These are phyloP conservation scores for Galaxea fascicularis DNA, from an alignment of 92 coral and sea anemone genomes.

Conservation along the genomic window DNA sequence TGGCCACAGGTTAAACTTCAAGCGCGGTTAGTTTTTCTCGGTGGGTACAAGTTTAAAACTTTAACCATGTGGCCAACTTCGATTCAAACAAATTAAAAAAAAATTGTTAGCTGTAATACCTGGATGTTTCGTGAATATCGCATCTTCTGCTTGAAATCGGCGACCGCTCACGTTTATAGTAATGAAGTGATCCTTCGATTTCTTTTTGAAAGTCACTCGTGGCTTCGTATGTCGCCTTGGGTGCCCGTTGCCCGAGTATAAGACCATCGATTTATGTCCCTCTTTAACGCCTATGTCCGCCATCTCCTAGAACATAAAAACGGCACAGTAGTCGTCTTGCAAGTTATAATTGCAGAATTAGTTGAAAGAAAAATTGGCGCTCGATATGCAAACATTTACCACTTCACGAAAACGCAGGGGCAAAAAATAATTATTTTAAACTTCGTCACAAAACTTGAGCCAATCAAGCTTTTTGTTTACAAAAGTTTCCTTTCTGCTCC, in stretches of 20 bases:
- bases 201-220: slow-evolving; percentile 26
- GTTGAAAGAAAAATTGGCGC: not conserved
- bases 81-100: not conserved
- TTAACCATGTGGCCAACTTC: not conserved
- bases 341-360: not conserved
- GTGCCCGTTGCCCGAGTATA: not conserved
- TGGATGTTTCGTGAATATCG: slow-evolving; percentile 86
- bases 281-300: slow-evolving; percentile 12
- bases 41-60: not conserved
- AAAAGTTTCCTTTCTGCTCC: slow-evolving; percentile 4
- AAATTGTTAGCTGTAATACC: slow-evolving; percentile 41
- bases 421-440: not conserved
- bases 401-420: not conserved
- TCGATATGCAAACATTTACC: not conserved
- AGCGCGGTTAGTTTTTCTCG: not conserved
- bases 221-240: not conserved
- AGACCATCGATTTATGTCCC: not conserved
- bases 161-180: slow-evolving; percentile 96
- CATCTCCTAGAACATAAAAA: slow-evolving; percentile 17
- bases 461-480: slow-evolving; percentile 6
- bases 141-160: slow-evolving; percentile 74
- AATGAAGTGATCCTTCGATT: slow-evolving; percentile 41
- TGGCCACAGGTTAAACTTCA: not conserved
- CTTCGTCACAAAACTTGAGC: slow-evolving; percentile 1
- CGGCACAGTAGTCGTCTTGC: not conserved